Evolutionary conservation across 2,888 invertebrate species (phyloP).

Genomic region (Stenolophus ochropezus): DNA sequence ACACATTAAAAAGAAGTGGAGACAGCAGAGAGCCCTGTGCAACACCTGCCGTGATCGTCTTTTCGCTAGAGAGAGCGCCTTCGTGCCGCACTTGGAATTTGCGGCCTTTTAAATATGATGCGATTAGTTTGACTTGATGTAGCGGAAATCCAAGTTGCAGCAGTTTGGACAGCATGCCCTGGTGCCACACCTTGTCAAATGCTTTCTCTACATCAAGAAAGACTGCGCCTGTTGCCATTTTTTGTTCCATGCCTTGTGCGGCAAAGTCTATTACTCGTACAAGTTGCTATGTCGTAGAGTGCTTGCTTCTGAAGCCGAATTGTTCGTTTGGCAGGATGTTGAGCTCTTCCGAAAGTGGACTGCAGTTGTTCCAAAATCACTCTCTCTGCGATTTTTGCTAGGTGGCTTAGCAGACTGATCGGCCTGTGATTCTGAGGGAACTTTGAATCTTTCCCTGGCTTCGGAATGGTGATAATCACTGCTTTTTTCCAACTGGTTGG

Average conservation of each 20-base stretch:
- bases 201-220: conserved; percentile 66
- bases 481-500: conserved; percentile 28
- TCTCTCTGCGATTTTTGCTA: conserved; percentile 63
- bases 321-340: no score
- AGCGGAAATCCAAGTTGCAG: no score
- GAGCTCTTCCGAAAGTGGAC: no score
- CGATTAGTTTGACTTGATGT: conserved; percentile 63
- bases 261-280: conserved; percentile 62
- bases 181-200: conserved; percentile 67
- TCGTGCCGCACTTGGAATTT: conserved; percentile 63
- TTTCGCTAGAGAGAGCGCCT: no score
- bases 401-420: conserved; percentile 62
- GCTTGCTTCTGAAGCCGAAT: no score
- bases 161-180: conserved; percentile 63
- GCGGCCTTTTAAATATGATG: conserved; percentile 63
- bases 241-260: conserved; percentile 61
- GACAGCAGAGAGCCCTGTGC: conserved; percentile 65
- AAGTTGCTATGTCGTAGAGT: conserved; percentile 64
- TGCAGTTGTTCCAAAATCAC: conserved; percentile 57
- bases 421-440: conserved; percentile 62
- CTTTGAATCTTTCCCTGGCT: conserved; percentile 18
- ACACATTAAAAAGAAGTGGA: no score
- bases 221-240: conserved; percentile 64
- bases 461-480: conserved; percentile 25
- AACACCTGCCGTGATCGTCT: conserved; percentile 65